Conservation (phyloP, 2,113 vertebrate genomes). For the Siniperca knerii region DNA sequence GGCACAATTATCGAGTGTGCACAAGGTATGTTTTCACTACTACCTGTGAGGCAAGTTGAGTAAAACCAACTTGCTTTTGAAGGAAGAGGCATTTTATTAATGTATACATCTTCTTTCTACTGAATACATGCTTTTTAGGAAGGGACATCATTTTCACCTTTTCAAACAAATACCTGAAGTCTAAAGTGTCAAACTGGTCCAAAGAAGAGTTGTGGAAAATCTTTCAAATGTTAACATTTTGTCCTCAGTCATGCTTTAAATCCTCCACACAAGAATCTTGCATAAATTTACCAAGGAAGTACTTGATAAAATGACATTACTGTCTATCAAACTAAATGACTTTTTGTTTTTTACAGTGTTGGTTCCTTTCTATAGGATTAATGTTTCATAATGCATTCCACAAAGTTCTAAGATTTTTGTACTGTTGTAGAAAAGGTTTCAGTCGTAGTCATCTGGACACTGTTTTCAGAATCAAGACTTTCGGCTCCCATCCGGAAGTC, state of each 20-base stretch:
- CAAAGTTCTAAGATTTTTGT: neutral
- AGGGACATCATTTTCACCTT: neutral
- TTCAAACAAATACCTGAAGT: neutral
- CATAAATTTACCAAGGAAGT: too few species aligned
- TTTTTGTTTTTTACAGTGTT: too few species aligned
- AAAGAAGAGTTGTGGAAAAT: too few species aligned
- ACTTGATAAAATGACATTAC: neutral
- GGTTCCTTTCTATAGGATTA: neutral
- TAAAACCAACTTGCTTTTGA: neutral
- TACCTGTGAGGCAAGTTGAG: neutral
- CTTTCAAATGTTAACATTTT: too few species aligned
- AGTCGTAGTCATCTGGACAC: too few species aligned
- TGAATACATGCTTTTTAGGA: neutral
- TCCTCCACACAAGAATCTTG: too few species aligned
- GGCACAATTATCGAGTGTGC: neutral
- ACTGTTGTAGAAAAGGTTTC: too few species aligned
- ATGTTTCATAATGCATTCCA: neutral
- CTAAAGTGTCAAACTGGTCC: neutral
- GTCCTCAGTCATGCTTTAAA: too few species aligned
- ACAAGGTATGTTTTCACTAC: too few species aligned
- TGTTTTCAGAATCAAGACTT: too few species aligned
- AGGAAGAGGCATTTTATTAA: neutral
- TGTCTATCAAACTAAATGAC: neutral
- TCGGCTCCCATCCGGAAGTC: too few species aligned
- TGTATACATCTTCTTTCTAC: neutral